Evolutionary conservation across 2,797 vertebrate species (phyloP).

Genomic region (Catharus ustulatus): DNA sequence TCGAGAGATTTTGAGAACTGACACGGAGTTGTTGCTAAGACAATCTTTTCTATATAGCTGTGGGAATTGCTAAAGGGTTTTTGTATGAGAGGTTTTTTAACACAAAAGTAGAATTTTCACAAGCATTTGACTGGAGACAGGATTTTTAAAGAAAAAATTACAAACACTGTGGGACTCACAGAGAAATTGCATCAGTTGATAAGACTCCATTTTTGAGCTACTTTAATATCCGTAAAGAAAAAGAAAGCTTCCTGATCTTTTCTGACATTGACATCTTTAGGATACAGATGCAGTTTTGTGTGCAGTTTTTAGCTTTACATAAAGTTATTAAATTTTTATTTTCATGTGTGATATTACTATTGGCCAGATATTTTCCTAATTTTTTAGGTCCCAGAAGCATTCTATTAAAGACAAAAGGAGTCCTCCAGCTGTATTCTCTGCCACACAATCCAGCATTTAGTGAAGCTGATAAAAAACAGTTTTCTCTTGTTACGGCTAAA

Average conservation of each 20-base stretch:
- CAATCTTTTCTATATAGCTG: not conserved
- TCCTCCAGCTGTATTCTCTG: not conserved
- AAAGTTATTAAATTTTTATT: not conserved
- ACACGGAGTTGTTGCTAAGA: not conserved
- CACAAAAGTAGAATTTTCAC: not conserved
- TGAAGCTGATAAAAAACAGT: not conserved
- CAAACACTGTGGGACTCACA: not conserved
- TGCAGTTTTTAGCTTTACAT: not conserved
- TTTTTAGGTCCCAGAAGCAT: not conserved
- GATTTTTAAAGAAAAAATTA: not conserved
- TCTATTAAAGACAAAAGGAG: not conserved
- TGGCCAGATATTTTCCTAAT: not conserved
- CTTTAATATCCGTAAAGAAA: not conserved
- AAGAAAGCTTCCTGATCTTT: not conserved
- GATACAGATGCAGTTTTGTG: not conserved
- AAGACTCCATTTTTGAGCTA: not conserved
- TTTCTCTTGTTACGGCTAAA: not conserved
- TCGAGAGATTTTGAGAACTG: not conserved
- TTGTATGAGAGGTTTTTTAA: not conserved
- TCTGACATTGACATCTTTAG: not conserved
- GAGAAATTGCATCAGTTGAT: not conserved
- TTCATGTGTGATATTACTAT: not conserved
- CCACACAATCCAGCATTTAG: not conserved
- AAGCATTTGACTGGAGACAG: not conserved
- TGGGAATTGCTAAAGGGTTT: not conserved